Percentiles rank a stretch among this genome's conserved stretches.
Evolutionary conservation across 2,888 invertebrate species (phyloP).

Genomic region (Drosophila stalkeri): DNA sequence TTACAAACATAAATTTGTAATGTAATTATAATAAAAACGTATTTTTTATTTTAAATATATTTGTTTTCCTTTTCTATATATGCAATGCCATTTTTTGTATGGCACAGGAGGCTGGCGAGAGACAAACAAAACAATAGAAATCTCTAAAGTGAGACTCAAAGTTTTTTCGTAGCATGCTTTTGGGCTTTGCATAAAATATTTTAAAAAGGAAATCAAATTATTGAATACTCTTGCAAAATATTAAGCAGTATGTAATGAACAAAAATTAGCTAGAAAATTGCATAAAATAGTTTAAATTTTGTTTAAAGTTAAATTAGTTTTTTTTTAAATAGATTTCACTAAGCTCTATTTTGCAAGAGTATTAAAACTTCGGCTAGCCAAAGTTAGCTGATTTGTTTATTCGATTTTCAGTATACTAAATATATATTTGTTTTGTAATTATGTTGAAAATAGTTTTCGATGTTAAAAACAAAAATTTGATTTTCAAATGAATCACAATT

Average conservation of each 20-base stretch:
- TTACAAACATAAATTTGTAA: constrained; percentile 40
- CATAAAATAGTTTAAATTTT: too few species aligned
- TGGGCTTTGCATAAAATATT: constrained; percentile 25
- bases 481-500: constrained; percentile 75
- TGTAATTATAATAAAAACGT: constrained; percentile 33
- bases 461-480: constrained; percentile 69
- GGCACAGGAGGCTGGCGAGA: constrained; percentile 37
- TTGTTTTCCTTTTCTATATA: constrained; percentile 1
- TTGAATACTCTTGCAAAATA: constrained; percentile 21
- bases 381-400: constrained; percentile 22
- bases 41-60: constrained; percentile 38
- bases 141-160: constrained; percentile 9
- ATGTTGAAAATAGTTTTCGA: constrained; percentile 63
- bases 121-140: background rate
- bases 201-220: background rate
- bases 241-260: background rate
- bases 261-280: too few species aligned
- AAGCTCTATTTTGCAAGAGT: constrained; percentile 28
- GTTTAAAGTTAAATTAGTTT: background rate
- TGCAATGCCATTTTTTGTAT: constrained; percentile 38
- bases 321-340: background rate
- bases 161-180: constrained; percentile 42
- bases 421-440: constrained; percentile 7
- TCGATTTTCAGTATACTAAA: constrained; percentile 60
- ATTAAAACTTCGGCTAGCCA: constrained; percentile 27